Evolutionary conservation across 2,797 vertebrate genomes (phyloP), one percentile per base, ranked within the genome.

Genomic region (Chromobotia macracanthus): DNA sequence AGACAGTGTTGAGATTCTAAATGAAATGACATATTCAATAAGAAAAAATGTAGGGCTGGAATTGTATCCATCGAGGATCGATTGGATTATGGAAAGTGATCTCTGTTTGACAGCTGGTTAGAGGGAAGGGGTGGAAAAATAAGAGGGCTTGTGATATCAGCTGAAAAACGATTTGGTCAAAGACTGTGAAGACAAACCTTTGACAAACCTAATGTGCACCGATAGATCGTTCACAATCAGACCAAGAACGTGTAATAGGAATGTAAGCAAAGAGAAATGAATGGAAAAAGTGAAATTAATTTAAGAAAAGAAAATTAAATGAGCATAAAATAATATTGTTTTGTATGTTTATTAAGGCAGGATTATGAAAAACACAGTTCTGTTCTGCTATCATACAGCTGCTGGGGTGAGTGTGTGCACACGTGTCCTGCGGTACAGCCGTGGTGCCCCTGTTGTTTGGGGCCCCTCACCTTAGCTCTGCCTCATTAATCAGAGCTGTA

Each of bases 401-500:
- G 19, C 16, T 31, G 58, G 51, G 58, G 44, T 63, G 72, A 50
- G 72, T 70, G 77, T 66, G 61, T 67, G 44, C 21, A n/a, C n/a
- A n/a, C n/a, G 69, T 58, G 35, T 48, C 53, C 61, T 44, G 25
- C 15, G 69, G 60, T 72, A 44, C 64, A 55, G 48, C 65, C 48
- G 18, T 71, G 65, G 50, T 72, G 75, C 73, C 61, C 28, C 60
- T 61, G 31, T 74, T 70, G 65, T 80, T 76, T 38, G 15, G 68
- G 77, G 77, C 69, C 73, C n/a, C 78, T 85, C 76, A 83, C 83
- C 83, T 82, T 50, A 46, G 25, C 71, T 61, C 66, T 77, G 72
- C 38, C 63, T 81, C 85, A 82, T 86, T 86, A 84, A 84, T 86
- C 81, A 84, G 79, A 77, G 60, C 58, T 58, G 81, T 69, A 64